phyloP scores from a whole-genome alignment of 2,113 vertebrate genomes.

The Felis chaus region DNA sequence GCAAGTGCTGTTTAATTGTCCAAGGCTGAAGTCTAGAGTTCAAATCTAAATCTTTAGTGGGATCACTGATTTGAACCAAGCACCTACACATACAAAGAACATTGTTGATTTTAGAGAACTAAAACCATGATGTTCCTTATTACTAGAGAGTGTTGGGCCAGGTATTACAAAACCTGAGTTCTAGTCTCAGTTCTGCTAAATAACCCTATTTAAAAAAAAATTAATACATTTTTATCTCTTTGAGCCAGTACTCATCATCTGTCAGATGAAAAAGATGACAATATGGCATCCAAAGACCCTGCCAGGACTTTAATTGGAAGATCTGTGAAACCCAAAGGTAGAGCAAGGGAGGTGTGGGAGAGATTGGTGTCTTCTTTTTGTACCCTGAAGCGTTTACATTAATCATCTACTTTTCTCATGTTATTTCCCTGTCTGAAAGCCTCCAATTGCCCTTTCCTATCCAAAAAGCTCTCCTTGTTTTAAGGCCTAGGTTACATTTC shows the following conservation, averaged over 20 bases:
- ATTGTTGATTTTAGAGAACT: slow-evolving; percentile 12
- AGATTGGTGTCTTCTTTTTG: not conserved
- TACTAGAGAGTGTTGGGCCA: not conserved
- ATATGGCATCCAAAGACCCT: not conserved
- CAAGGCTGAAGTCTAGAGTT: not conserved
- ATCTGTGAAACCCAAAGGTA: not conserved
- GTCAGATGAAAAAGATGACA: not conserved
- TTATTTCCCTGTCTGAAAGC: not conserved
- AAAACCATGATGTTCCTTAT: not conserved
- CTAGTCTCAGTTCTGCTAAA: slow-evolving; percentile 31
- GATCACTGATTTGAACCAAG: not conserved
- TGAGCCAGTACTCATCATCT: not conserved
- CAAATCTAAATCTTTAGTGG: not conserved
- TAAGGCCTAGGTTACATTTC: not conserved
- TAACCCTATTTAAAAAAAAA: slow-evolving; percentile 8
- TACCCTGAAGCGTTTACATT: not conserved
- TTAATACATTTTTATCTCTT: not conserved
- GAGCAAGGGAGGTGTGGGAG: not conserved
- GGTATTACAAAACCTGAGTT: not conserved
- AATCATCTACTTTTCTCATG: not conserved
- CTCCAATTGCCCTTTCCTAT: not conserved
- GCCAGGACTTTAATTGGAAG: not conserved
- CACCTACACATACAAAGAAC: not conserved
- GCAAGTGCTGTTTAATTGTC: not conserved
- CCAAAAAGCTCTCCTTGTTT: not conserved